phyloP scores from a whole-genome alignment of 1,140 invertebrate genomes.

The Drosophila hydei region DNA sequence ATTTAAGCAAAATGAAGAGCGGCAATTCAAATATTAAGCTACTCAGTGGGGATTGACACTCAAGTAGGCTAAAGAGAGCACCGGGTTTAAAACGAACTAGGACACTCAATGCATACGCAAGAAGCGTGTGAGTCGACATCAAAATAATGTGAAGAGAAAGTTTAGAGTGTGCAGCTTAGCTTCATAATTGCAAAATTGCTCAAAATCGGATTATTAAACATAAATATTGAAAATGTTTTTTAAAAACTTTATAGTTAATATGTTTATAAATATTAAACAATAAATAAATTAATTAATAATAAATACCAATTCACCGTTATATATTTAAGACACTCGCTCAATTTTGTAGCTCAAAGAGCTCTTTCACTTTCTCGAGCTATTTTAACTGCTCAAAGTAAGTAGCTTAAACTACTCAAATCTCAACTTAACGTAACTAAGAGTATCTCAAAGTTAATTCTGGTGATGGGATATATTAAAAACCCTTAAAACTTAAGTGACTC shows the following conservation, averaged over 20 bases:
- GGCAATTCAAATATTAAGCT: background rate
- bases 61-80: conserved; percentile 12
- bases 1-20: conserved; percentile 12
- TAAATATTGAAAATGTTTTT: no score
- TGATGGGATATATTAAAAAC: background rate
- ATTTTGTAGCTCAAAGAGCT: background rate
- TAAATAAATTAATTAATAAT: no score
- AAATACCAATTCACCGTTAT: no score
- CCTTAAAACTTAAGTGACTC: background rate
- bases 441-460: background rate
- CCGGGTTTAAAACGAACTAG: background rate
- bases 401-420: background rate
- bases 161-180: no score
- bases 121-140: no score
- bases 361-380: no score
- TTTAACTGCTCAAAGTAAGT: background rate
- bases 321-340: background rate
- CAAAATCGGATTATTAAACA: no score
- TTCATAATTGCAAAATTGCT: no score
- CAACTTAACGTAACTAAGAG: background rate
- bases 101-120: conserved; percentile 17
- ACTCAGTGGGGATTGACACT: background rate
- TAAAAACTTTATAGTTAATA: no score
- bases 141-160: no score
- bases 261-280: no score